Base-by-base conservation (phyloP, 2,888 invertebrate genomes). In the Nephrotoma guestfalica region DNA sequence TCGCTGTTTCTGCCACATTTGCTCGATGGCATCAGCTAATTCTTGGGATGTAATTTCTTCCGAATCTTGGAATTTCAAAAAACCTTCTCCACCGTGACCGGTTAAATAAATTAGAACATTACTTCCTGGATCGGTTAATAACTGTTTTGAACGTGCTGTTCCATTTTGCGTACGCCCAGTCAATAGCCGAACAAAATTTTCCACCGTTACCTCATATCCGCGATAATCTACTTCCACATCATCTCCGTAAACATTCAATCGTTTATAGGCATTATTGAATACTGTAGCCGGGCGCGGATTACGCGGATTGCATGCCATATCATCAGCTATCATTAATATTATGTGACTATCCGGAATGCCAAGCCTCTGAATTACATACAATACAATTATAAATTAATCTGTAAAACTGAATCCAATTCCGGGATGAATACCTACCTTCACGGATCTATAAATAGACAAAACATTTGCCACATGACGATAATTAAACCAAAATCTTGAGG, bases 271-370 rank as follows among this genome's bases (percentile, higher is more conserved):
- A 92, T 99, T 99, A 91, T 99, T 99, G 91, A 97, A 99, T 13
- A 99, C 98, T 1, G 98, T 98, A 0, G 98, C 99, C 4, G 99
- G 99, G 13, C 98, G 93, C 0, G 99, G 99, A 92, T 99, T 99
- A 88, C 99, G 93, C 0, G 99, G 96, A 92, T 99, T 99, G 90
- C 99, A 99, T 0, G 99, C 99, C 98, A 99, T 99, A 90, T 99
- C 99, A 92, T 99, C 99, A 1, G 99, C 99, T 88, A 99, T 95
- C 99, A 99, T 99, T 87, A 99, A 92, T 88, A 99, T 99, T 87
- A 99, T 99, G 91, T 99, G 99, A 87, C 96, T 96, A 91, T 99
- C 99, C 0, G 99, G 99, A 89, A 99, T 99, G n/a, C 99, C 99
- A 4, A 99, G 93, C 15, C 99, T 93, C 92, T 87, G 6, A 41